Base-by-base conservation (phyloP, 2,888 invertebrate species). In the Drosophila meridiana region DNA sequence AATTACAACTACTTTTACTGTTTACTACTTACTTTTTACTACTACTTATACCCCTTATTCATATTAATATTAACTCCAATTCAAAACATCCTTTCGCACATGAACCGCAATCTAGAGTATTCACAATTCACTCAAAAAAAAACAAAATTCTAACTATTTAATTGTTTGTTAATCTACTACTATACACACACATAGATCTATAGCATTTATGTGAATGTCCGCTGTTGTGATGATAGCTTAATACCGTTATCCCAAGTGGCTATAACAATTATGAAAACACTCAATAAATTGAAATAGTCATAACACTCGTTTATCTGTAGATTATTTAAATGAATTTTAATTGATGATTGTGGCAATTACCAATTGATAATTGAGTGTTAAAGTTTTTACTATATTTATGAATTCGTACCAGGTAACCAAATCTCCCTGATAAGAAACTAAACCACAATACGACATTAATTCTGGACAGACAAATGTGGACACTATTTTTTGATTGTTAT, bases 301-400 rank as follows among this genome's bases (percentile, higher is more conserved):
- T 52, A 61, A 55, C 40, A 59, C 2, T 57, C 30, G 8, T 63
- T 66, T 63, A 69, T 69, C 75, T 63, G 38, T 32, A 53, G 45
- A 59, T 66, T 42, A 67, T 43, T 63, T 60, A 63, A 73, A 64
- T 73, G 69, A 74, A 58, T 78, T 66, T 78, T 66, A 77, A 73
- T 73, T 74, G 69, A 74, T 2, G 32, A 57, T 52, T 52, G 58
- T 11, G 52, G 13, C 20, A 36, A 34, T 48, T 30, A 14, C 45
- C 59, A 68, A 34, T 72, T 72, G 63, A 64, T 26, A 34, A 52
- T 52, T 57, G 45, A 8, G 48, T 47, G 47, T 4, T 40, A 11
- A 36, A 48, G 34, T 26, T 45, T 43, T 69, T 73, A 69, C 62
- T 52, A 66, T 47, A 43, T 77, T 77, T 78, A 77, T 77, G 79